Evolutionary conservation across 2,113 vertebrate species (phyloP).

Genomic region (Prochilodus magdalenae): DNA sequence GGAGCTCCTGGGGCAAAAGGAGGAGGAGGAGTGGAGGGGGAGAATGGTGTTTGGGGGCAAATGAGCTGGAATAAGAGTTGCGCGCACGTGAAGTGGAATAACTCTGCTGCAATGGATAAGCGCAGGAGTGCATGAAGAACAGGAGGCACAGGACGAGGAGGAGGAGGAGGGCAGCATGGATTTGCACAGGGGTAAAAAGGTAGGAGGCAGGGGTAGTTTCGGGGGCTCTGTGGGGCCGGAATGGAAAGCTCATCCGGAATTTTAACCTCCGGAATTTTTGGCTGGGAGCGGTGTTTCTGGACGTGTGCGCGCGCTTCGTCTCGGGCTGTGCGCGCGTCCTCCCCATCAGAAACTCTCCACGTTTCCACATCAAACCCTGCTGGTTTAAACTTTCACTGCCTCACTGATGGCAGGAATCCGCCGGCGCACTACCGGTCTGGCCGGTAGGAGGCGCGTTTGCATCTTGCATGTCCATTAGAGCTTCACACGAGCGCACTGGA

Average conservation of each 20-base stretch:
- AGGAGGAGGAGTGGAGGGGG: too few relatives aligned
- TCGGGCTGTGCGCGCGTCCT: too few relatives aligned
- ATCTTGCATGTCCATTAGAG: too few relatives aligned
- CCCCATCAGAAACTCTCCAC: neutral
- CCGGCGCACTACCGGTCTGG: too few relatives aligned
- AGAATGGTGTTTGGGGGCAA: slow-evolving; percentile 49
- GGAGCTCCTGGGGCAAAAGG: too few relatives aligned
- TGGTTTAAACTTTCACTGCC: neutral
- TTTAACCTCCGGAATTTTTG: too few relatives aligned
- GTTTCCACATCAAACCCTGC: neutral
- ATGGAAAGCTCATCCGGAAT: too few relatives aligned
- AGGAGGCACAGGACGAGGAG: slow-evolving; percentile 17
- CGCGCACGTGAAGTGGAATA: slow-evolving; percentile 30
- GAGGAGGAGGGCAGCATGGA: slow-evolving; percentile 64
- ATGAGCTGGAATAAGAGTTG: slow-evolving; percentile 42
- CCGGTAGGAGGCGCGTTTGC: too few relatives aligned
- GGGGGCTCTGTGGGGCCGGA: too few relatives aligned
- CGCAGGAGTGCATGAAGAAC: slow-evolving; percentile 71
- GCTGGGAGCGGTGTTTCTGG: too few relatives aligned
- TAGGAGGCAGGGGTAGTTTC: slow-evolving; percentile 44
- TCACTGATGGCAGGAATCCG: neutral
- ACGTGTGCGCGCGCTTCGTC: too few relatives aligned
- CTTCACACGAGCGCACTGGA: too few relatives aligned
- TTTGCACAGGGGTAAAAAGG: slow-evolving; percentile 66
- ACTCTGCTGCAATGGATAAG: slow-evolving; percentile 52